Evolutionary conservation across 2,113 vertebrate genomes (phyloP), one percentile per base, ranked within the genome.

Genomic region (Lophura nycthemera): DNA sequence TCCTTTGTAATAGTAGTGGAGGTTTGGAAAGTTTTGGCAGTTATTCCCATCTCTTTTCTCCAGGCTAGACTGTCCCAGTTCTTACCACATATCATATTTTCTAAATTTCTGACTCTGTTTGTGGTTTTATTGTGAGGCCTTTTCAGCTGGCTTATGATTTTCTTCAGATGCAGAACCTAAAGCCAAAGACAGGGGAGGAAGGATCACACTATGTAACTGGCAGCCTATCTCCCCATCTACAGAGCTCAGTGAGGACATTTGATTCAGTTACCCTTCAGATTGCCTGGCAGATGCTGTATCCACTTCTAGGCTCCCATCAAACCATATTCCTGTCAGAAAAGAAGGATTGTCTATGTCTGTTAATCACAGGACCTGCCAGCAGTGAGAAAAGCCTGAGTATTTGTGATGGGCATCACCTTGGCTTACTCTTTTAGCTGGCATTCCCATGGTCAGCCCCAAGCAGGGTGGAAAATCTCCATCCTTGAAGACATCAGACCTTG

Each of bases 91-190:
- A 24, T 22, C 27, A 14, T 11, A n/a, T 22, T 56, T 45, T 63
- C 27, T 5, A 4, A 16, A 32, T 54, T 86, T 63, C n/a, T 70
- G 16, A 54, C 17, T 6, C 6, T 5, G 6, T 6, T 32, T n/a
- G 27, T 0, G 2, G 27, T 16, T 52, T 69, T 45, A 32, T 25
- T 32, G 16, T 20, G 10, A 2, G 10, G 25, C 27, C 3, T 69
- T 25, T 52, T 77, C 54, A 43, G 5, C 13, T 61, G 17, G 21
- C 13, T 42, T 10, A 1, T 6, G 47, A 18, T 22, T 38, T 45
- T 29, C 57, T 19, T 16, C 22, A 71, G 29, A 24, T 40, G 19
- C 29, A 56, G 48, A 56, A 57, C 22, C 3, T 29, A 10, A 64
- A 71, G 11, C 9, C 1, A 1, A 16, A 10, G 29, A 47, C n/a